Percentiles rank a stretch among this genome's conserved stretches.
Evolutionary conservation across 2,888 invertebrate genomes (phyloP).

Genomic region (Scelioninae gen. 1): DNA sequence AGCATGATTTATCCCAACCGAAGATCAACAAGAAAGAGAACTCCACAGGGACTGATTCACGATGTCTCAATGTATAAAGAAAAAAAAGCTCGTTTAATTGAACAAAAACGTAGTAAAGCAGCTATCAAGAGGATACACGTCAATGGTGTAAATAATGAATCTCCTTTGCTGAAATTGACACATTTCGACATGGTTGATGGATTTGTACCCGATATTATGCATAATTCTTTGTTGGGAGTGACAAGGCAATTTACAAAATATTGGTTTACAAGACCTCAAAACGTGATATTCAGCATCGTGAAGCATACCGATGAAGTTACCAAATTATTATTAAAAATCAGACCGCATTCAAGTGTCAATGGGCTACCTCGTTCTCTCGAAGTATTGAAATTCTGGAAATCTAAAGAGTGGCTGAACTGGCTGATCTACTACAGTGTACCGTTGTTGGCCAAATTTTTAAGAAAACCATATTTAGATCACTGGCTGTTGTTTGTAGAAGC

Average conservation of each 20-base stretch:
- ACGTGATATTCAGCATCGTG: slow-evolving; percentile 1
- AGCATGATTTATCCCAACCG: too few relatives aligned
- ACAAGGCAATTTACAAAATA: slow-evolving; percentile 37
- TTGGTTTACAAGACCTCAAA: slow-evolving; percentile 2
- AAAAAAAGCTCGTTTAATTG: too few relatives aligned
- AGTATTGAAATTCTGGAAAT: slow-evolving; percentile 4
- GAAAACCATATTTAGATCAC: neutral
- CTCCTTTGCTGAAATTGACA: slow-evolving; percentile 41
- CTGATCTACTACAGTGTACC: slow-evolving; percentile 1
- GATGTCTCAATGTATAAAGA: too few relatives aligned
- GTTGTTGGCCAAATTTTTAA: neutral
- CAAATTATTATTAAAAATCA: slow-evolving; percentile 3
- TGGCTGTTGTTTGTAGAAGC: slow-evolving; percentile 11
- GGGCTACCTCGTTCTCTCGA: neutral
- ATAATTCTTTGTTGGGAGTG: slow-evolving; percentile 51
- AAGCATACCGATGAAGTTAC: slow-evolving; percentile 1
- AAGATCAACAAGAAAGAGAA: too few relatives aligned
- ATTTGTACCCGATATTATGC: slow-evolving; percentile 68
- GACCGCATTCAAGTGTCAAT: slow-evolving; percentile 4
- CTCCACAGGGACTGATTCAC: too few relatives aligned
- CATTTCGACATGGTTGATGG: slow-evolving; percentile 58
- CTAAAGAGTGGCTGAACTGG: slow-evolving; percentile 20
- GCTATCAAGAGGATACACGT: slow-evolving; percentile 27
- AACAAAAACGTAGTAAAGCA: slow-evolving; percentile 5
- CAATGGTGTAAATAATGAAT: slow-evolving; percentile 37